A percentile compares a stretch with the other conserved stretches of the same genome.
These are phyloP conservation scores for Pangasianodon hypophthalmus DNA, from an alignment of 2,113 vertebrate species.

Conservation along the genomic window DNA sequence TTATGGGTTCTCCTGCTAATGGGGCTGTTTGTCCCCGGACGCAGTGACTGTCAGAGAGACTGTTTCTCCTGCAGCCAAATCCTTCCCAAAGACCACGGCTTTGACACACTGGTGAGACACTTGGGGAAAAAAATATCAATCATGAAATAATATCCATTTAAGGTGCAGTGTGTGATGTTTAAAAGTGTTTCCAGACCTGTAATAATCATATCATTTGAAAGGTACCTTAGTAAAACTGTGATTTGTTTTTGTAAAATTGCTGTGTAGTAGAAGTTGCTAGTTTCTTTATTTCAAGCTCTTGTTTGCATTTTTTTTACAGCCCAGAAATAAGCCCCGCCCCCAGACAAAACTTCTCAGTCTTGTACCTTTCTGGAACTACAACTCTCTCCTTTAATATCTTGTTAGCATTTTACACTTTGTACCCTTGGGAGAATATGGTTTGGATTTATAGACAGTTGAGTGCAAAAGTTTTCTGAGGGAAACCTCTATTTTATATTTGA, in stretches of 20 bases:
- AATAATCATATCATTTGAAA: neutral
- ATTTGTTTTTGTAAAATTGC: neutral
- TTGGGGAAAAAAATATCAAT: neutral
- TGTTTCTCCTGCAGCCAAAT: conserved; percentile 83
- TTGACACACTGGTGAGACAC: conserved; percentile 78
- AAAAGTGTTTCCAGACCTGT: neutral
- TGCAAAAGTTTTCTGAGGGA: neutral
- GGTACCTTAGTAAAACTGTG: neutral
- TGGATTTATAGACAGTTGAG: neutral
- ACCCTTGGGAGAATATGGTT: neutral
- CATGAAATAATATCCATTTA: neutral
- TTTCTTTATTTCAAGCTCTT: neutral
- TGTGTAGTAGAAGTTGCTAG: neutral
- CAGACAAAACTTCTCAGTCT: neutral
- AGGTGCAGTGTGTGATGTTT: neutral
- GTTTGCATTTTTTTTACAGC: neutral
- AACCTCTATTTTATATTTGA: neutral
- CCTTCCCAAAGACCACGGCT: conserved; percentile 74
- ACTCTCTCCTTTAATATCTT: neutral
- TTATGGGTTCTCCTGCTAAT: conserved; percentile 83
- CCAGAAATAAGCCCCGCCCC: neutral
- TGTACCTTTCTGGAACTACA: neutral
- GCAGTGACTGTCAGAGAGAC: conserved; percentile 82
- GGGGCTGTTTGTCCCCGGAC: conserved; percentile 78
- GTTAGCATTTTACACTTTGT: neutral